phyloP scores from a whole-genome alignment of 2,797 vertebrate genomes.

The Spinus pinus region DNA sequence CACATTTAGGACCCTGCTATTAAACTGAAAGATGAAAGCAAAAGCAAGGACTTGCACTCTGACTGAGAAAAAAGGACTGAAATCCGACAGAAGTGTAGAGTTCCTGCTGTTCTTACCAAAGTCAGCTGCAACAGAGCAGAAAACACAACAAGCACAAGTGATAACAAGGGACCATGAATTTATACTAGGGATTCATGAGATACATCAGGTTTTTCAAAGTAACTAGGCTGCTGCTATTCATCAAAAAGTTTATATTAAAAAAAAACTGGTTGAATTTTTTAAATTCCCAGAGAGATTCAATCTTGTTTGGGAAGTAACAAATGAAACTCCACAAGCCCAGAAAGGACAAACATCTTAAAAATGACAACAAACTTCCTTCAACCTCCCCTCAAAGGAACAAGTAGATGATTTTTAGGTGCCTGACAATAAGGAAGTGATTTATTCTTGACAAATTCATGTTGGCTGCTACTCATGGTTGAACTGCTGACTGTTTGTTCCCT shows the following conservation, averaged over 20 bases:
- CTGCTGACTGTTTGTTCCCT: not conserved
- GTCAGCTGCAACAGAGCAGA: not conserved
- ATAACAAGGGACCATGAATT: not conserved
- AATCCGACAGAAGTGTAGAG: not conserved
- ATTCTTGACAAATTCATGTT: not conserved
- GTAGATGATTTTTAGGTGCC: not conserved
- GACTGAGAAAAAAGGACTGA: not conserved
- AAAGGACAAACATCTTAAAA: not conserved
- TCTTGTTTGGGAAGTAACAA: not conserved
- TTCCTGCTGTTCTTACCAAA: not conserved
- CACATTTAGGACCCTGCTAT: not conserved
- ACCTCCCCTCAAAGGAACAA: not conserved
- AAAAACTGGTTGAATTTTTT: not conserved
- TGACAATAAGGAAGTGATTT: not conserved
- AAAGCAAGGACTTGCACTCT: not conserved
- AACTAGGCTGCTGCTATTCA: not conserved
- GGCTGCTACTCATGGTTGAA: not conserved
- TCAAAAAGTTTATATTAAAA: not conserved
- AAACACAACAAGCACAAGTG: not conserved
- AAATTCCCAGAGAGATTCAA: not conserved
- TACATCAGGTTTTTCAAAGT: not conserved
- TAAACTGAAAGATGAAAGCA: not conserved
- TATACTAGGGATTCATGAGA: not conserved
- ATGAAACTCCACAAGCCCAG: not conserved
- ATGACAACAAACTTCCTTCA: not conserved